phyloP scores from a whole-genome alignment of 1,140 invertebrate genomes.

The Trigoniulus corallinus region DNA sequence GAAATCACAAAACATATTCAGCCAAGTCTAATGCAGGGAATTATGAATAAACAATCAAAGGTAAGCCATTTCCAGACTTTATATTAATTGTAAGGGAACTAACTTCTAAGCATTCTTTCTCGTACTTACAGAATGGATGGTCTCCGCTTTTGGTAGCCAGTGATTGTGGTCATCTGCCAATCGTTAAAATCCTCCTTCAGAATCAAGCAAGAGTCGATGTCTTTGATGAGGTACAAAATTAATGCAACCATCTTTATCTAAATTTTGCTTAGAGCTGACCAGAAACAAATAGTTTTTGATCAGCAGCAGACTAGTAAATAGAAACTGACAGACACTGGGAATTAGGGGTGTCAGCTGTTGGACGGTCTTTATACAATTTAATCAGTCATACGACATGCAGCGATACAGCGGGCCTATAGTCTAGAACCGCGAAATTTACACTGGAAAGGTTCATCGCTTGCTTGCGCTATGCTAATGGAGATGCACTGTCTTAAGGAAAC shows the following conservation, averaged over 20 bases:
- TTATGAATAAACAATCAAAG: constrained; percentile 76
- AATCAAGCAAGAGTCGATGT: constrained; percentile 96
- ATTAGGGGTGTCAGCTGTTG: too few relatives aligned
- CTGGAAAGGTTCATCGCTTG: too few relatives aligned
- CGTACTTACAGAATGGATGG: constrained; percentile 52
- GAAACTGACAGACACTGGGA: too few relatives aligned
- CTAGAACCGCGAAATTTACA: too few relatives aligned
- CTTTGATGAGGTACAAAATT: constrained; percentile 68
- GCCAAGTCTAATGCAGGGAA: constrained; percentile 69
- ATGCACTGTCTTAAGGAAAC: too few relatives aligned
- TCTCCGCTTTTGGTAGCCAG: constrained; percentile 84
- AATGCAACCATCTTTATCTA: constrained; percentile 1
- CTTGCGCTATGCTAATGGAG: too few relatives aligned
- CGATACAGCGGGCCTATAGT: too few relatives aligned
- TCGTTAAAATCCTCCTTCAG: constrained; percentile 66
- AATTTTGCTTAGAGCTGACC: not conserved
- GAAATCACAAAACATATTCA: constrained; percentile 86
- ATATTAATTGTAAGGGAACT: not conserved
- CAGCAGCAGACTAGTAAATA: too few relatives aligned
- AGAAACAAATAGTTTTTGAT: not conserved
- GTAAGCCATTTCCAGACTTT: constrained; percentile 16
- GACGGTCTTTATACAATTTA: too few relatives aligned
- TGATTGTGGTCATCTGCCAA: constrained; percentile 43
- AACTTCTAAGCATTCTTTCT: not conserved
- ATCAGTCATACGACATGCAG: too few relatives aligned